Percentiles rank a stretch among this genome's conserved stretches.
Evolutionary conservation across 1,140 invertebrate species (phyloP).

Genomic region (Callitettix versicolor): DNA sequence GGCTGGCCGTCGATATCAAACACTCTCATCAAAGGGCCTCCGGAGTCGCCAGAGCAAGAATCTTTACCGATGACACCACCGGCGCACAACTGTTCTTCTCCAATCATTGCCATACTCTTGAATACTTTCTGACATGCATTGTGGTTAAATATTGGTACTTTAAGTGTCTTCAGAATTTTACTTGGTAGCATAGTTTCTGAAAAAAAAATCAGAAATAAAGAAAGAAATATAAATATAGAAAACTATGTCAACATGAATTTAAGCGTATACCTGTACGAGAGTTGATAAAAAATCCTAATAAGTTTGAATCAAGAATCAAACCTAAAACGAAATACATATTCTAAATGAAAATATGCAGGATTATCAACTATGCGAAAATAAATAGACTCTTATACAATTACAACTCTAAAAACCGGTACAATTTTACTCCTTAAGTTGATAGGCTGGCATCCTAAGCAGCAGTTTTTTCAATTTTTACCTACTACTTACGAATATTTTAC

Average conservation of each 20-base stretch:
- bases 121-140: not conserved
- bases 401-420: too few species aligned
- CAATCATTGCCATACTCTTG: not conserved
- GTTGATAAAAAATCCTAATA: too few species aligned
- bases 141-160: too few species aligned
- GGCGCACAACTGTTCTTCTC: slow-evolving; percentile 27
- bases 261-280: too few species aligned
- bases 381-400: too few species aligned
- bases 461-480: too few species aligned
- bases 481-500: too few species aligned
- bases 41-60: slow-evolving; percentile 50
- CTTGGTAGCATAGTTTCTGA: not conserved
- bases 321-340: not conserved
- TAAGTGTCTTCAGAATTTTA: not conserved
- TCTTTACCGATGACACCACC: slow-evolving; percentile 39
- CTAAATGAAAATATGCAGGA: not conserved
- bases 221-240: too few species aligned
- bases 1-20: slow-evolving; percentile 35
- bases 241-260: too few species aligned
- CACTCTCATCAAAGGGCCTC: slow-evolving; percentile 43
- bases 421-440: too few species aligned
- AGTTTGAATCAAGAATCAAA: not conserved
- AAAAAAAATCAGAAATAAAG: not conserved
- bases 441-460: too few species aligned
- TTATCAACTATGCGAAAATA: not conserved